Percentiles rank a stretch among this genome's conserved stretches.
These are phyloP conservation scores for Drosophila cognata DNA, from an alignment of 2,888 invertebrate species.

Conservation along the genomic window DNA sequence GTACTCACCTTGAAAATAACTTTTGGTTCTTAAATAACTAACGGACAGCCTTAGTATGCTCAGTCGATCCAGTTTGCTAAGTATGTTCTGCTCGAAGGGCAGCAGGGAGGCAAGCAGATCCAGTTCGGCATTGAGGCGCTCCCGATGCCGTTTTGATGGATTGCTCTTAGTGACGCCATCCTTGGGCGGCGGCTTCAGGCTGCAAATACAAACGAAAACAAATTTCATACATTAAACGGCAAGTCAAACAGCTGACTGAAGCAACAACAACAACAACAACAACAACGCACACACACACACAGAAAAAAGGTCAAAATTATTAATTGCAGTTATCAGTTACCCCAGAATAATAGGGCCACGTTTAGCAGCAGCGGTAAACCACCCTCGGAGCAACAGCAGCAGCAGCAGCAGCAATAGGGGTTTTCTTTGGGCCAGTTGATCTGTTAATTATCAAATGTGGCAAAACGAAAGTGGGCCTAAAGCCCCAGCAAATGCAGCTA, in stretches of 20 bases:
- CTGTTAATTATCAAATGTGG: conserved; percentile 79
- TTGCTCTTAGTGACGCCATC: conserved; percentile 98
- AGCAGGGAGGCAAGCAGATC: conserved; percentile 97
- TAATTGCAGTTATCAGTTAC: conserved; percentile 81
- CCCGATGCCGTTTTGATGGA: conserved; percentile 99
- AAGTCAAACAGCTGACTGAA: conserved; percentile 59
- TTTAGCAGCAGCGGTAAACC: conserved; percentile 15
- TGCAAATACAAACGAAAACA: conserved; percentile 86
- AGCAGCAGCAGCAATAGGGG: not conserved
- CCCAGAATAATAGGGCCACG: conserved; percentile 16
- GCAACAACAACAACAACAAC: not conserved
- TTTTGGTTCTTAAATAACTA: conserved; percentile 99
- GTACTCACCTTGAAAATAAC: conserved; percentile 98
- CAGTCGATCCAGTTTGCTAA: conserved; percentile 98
- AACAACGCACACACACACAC: not conserved
- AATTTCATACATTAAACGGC: conserved; percentile 64
- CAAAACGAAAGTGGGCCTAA: conserved; percentile 15
- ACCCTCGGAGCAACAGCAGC: conserved; percentile 36
- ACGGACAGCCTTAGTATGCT: conserved; percentile 99
- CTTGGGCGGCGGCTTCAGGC: conserved; percentile 97
- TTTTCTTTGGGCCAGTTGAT: conserved; percentile 82
- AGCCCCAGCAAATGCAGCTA: not conserved
- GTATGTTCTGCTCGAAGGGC: conserved; percentile 98
- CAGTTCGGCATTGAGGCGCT: conserved; percentile 98
- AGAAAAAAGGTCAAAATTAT: conserved; percentile 73